A percentile compares a stretch with the other conserved stretches of the same genome.
Conservation (phyloP, 1,140 invertebrate species). For the Andrena cerasifolii region DNA sequence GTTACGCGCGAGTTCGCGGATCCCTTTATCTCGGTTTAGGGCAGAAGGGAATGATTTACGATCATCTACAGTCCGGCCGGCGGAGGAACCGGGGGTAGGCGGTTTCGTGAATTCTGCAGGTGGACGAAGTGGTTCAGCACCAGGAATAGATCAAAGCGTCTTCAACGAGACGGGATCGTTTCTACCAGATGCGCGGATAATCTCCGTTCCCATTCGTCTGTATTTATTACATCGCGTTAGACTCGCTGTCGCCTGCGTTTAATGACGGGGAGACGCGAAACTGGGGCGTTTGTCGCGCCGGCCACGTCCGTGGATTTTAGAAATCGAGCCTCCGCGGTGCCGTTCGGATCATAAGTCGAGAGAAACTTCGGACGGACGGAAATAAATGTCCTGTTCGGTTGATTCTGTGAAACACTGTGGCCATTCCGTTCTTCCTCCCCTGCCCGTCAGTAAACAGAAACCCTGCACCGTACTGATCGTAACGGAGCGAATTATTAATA, state of each 20-base stretch:
- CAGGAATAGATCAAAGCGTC: constrained; percentile 64
- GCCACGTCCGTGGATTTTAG: constrained; percentile 8
- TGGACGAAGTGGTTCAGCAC: constrained; percentile 53
- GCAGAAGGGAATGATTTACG: constrained; percentile 50
- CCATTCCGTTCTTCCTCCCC: too few species aligned
- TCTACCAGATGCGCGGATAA: constrained; percentile 53
- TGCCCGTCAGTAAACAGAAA: too few species aligned
- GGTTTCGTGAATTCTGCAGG: constrained; percentile 68
- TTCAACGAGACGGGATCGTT: constrained; percentile 44
- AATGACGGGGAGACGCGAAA: constrained; percentile 49
- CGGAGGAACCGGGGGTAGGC: constrained; percentile 34
- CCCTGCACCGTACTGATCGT: too few species aligned
- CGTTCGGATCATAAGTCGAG: not conserved
- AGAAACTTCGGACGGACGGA: not conserved
- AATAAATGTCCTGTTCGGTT: not conserved
- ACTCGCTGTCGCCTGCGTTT: constrained; percentile 52
- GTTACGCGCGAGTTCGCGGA: not conserved
- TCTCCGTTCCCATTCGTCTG: constrained; percentile 55
- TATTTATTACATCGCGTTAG: constrained; percentile 62
- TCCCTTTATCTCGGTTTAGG: not conserved
- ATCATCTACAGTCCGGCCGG: constrained; percentile 29
- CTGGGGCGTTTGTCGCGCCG: constrained; percentile 45
- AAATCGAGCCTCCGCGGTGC: not conserved
- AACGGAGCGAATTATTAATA: too few species aligned
- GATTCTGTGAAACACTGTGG: not conserved